Percentiles rank a stretch among this genome's conserved stretches.
These are phyloP conservation scores for Amphipyra berbera DNA, from an alignment of 2,888 invertebrate species.

Conservation along the genomic window DNA sequence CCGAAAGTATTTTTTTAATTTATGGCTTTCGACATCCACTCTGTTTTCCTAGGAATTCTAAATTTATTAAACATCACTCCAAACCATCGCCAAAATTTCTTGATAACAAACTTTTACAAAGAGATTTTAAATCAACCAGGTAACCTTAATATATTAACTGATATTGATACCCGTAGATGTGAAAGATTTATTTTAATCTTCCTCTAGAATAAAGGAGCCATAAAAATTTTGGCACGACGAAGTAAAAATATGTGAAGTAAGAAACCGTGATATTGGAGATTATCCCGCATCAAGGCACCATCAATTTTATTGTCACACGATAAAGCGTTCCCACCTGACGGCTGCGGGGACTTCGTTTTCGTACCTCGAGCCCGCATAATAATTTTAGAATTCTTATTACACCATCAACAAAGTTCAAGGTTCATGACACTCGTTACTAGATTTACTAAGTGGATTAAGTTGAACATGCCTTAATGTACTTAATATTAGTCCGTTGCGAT, in stretches of 20 bases:
- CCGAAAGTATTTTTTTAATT: too few relatives aligned
- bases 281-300: conserved; percentile 73
- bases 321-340: conserved; percentile 65
- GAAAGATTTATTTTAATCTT: too few relatives aligned
- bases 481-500: conserved; percentile 55
- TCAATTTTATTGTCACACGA: conserved; percentile 73
- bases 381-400: conserved; percentile 55
- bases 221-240: background rate
- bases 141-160: too few relatives aligned
- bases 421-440: conserved; percentile 40
- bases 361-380: conserved; percentile 38
- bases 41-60: too few relatives aligned
- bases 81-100: too few relatives aligned
- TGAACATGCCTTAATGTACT: conserved; percentile 53
- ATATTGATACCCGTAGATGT: too few relatives aligned
- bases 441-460: conserved; percentile 56
- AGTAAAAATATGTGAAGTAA: conserved; percentile 58
- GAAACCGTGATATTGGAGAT: conserved; percentile 79
- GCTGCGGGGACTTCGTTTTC: conserved; percentile 60
- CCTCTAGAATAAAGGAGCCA: background rate
- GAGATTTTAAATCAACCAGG: too few relatives aligned
- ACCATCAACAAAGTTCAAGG: conserved; percentile 59
- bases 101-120: too few relatives aligned
- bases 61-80: too few relatives aligned
- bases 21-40: too few relatives aligned